phyloP scores from a whole-genome alignment of 2,888 invertebrate genomes.

The Abrostola tripartita region DNA sequence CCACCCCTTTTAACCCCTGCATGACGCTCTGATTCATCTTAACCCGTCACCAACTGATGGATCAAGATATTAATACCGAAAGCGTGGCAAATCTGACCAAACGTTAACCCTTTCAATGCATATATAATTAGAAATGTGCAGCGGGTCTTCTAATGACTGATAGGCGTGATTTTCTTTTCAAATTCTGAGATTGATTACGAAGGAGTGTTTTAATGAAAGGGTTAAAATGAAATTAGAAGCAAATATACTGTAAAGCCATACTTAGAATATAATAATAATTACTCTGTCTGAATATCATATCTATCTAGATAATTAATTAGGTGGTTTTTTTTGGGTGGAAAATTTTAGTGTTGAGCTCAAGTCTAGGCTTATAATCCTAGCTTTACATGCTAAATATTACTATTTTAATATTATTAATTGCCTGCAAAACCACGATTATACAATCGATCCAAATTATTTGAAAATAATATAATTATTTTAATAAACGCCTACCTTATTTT shows the following conservation, averaged over 20 bases:
- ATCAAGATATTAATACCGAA: slow-evolving; percentile 87
- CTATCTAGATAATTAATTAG: too few relatives aligned
- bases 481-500: slow-evolving; percentile 21
- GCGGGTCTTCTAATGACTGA: slow-evolving; percentile 73
- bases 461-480: neutral
- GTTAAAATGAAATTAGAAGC: slow-evolving; percentile 23
- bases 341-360: too few relatives aligned
- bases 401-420: too few relatives aligned
- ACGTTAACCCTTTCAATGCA: slow-evolving; percentile 83
- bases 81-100: slow-evolving; percentile 86
- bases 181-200: slow-evolving; percentile 61
- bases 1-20: slow-evolving; percentile 69
- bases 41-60: slow-evolving; percentile 85
- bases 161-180: slow-evolving; percentile 64
- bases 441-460: too few relatives aligned
- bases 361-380: too few relatives aligned
- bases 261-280: too few relatives aligned
- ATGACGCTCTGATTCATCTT: slow-evolving; percentile 82
- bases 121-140: slow-evolving; percentile 71
- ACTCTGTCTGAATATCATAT: too few relatives aligned
- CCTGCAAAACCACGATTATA: too few relatives aligned
- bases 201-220: slow-evolving; percentile 47
- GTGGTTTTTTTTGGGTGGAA: too few relatives aligned
- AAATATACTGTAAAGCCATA: neutral
- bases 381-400: too few relatives aligned